These are phyloP conservation scores for Solenodon paradoxus DNA, from an alignment of 2,113 vertebrate species.

Conservation along the genomic window DNA sequence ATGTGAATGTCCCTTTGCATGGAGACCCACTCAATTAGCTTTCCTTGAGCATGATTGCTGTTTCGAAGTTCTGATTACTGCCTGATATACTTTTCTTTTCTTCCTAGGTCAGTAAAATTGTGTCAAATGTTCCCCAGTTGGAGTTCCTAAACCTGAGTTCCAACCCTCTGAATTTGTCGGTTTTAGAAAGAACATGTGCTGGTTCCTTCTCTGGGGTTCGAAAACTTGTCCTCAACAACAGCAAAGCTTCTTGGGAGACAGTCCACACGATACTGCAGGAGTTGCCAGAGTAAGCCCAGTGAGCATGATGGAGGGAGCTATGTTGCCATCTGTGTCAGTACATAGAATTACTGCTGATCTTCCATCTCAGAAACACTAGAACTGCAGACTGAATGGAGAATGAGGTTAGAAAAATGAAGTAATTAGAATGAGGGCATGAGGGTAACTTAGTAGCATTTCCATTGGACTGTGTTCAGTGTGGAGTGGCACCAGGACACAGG, in stretches of 20 bases:
- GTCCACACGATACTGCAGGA: conserved; percentile 93
- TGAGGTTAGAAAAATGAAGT: conserved; percentile 36
- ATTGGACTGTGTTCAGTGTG: conserved; percentile 4
- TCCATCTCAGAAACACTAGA: conserved; percentile 49
- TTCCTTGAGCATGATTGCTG: conserved; percentile 39
- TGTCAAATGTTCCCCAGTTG: conserved; percentile 95
- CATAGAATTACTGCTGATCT: conserved; percentile 13
- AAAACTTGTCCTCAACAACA: conserved; percentile 97
- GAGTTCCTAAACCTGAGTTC: conserved; percentile 98
- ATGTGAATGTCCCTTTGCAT: background rate
- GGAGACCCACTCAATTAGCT: background rate
- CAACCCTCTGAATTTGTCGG: conserved; percentile 93
- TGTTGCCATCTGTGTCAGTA: background rate
- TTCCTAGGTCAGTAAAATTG: conserved; percentile 94
- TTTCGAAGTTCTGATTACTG: conserved; percentile 63
- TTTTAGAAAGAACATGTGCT: conserved; percentile 89
- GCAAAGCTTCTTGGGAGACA: conserved; percentile 95
- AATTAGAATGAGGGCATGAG: background rate
- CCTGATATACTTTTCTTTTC: conserved; percentile 72
- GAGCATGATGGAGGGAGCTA: background rate
- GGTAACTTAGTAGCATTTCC: conserved; percentile 6
- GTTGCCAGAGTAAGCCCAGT: conserved; percentile 90
- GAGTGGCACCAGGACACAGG: background rate
- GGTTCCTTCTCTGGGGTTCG: conserved; percentile 91
- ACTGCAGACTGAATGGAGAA: conserved; percentile 35